These are phyloP conservation scores for Nomia melanderi DNA, from an alignment of 1,140 invertebrate species.

Conservation along the genomic window DNA sequence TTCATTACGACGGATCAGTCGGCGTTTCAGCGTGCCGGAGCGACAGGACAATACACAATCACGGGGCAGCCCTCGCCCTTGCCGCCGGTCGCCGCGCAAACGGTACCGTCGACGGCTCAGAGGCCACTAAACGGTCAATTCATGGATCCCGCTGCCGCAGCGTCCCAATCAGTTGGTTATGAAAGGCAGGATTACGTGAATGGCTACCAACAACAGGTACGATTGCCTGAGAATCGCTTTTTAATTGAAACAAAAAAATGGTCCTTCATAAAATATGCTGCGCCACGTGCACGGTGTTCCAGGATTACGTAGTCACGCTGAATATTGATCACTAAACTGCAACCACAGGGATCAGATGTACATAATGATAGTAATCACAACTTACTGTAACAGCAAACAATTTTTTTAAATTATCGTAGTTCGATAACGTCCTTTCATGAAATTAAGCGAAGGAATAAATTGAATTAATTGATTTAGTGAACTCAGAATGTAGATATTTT, in stretches of 20 bases:
- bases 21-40: constrained; percentile 78
- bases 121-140: constrained; percentile 80
- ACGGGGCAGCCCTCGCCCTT: constrained; percentile 78
- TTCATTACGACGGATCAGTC: constrained; percentile 80
- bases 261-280: background rate
- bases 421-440: too few relatives aligned
- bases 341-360: too few relatives aligned
- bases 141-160: constrained; percentile 77
- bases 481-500: too few relatives aligned
- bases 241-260: constrained; percentile 18
- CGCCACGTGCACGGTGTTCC: background rate
- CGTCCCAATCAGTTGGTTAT: constrained; percentile 75
- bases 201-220: constrained; percentile 80
- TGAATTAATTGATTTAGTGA: too few relatives aligned
- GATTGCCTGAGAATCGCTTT: constrained; percentile 40
- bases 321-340: too few relatives aligned
- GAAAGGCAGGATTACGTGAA: constrained; percentile 80
- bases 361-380: too few relatives aligned
- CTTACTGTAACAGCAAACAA: too few relatives aligned
- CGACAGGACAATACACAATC: constrained; percentile 79
- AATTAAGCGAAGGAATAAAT: too few relatives aligned
- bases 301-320: background rate
- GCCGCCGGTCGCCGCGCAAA: constrained; percentile 73
- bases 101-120: constrained; percentile 72
- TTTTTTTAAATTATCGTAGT: too few relatives aligned